Evolutionary conservation across 2,888 invertebrate species (phyloP), one percentile per base, ranked within the genome.

Genomic region (Deladenus siricidicola): DNA sequence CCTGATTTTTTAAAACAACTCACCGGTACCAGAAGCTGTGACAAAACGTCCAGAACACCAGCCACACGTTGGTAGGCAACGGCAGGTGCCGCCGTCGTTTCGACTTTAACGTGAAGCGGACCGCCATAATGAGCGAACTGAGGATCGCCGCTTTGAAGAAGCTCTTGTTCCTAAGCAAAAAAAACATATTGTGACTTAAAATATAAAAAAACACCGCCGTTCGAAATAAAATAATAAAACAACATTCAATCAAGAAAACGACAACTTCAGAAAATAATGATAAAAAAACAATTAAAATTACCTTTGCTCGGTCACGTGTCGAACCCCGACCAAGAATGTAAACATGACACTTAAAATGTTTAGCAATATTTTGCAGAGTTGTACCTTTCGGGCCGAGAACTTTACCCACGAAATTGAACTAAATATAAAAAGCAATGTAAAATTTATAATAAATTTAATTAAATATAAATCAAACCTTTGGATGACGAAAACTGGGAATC

Each of bases 341-440:
- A 39, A 79, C 75, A 64, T 76, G 77, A 56, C 79, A 79, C 52
- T 76, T 78, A 66, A 67, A 70, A 6, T 67, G 65, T 56, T 76
- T 76, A 53, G 74, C 77, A 43, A 79, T 64, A 3, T 67, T 70
- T 59, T 79, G 77, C 45, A 79, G 67, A 28, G 76, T 79, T 6
- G 72, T 71, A 21, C 79, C 79, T 29, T 74, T 74, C 44, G 77
- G 79, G 29, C 79, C 79, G 23, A 79, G 70, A 8, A 79, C 67
- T 61, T 79, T 79, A 50, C 79, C 79, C 44, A 79, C 74, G 61
- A 75, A 79, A 63, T 79, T 79, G 67, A 79, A 79, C 73, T 77
- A 60, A 65, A 73, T 60, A 10, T 3, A 24, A 28, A 17, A 1
- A 52, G 21, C 28, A 45, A 24, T 51, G 24, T 28, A 19, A 8